These are phyloP conservation scores for Fregetta grallaria DNA, from an alignment of 2,113 vertebrate species.

Conservation along the genomic window DNA sequence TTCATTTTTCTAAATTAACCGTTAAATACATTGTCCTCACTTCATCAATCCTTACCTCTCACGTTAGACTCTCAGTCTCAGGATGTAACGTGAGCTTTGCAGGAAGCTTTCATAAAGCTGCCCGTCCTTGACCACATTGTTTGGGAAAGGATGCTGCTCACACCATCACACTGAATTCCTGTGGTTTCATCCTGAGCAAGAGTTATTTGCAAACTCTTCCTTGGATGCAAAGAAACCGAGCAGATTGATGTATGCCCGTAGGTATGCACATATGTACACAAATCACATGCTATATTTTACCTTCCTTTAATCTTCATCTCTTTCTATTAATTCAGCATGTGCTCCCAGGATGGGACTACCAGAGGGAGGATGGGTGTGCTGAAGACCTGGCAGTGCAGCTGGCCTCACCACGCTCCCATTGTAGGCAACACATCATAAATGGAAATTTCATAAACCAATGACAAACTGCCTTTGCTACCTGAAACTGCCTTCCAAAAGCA, in stretches of 20 bases:
- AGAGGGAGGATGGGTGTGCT: not conserved
- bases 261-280: not conserved
- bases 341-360: not conserved
- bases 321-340: not conserved
- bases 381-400: not conserved
- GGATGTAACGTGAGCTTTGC: not conserved
- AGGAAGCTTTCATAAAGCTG: not conserved
- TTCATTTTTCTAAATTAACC: not conserved
- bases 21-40: not conserved
- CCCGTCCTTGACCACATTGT: not conserved
- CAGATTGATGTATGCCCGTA: not conserved
- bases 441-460: fast-evolving
- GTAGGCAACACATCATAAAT: not conserved
- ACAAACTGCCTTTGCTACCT: not conserved
- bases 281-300: not conserved
- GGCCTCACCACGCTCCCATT: not conserved
- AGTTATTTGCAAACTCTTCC: not conserved
- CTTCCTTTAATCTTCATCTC: not conserved
- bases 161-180: not conserved
- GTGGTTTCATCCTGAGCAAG: not conserved
- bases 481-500: not conserved
- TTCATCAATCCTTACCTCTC: not conserved
- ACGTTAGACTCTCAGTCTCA: fast-evolving
- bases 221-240: not conserved
- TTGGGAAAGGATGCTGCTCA: not conserved